Percentiles rank a stretch among this genome's conserved stretches.
These are phyloP conservation scores for Leptinotarsa tumamoca DNA, from an alignment of 2,888 invertebrate species.

Conservation along the genomic window DNA sequence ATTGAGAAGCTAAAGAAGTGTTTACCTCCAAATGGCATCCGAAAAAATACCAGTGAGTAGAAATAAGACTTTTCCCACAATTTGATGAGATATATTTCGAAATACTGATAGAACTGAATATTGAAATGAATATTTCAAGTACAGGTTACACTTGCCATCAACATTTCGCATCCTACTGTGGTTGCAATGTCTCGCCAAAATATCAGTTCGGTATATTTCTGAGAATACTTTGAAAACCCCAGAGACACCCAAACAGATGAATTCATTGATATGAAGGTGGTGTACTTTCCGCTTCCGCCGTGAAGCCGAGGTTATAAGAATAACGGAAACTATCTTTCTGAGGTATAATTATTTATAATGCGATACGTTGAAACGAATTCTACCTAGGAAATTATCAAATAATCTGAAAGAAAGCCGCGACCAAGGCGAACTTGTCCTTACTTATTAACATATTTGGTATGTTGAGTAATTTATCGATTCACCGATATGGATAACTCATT, in stretches of 20 bases:
- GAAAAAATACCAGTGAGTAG: too few species aligned
- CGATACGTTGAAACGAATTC: neutral
- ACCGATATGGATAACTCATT: neutral
- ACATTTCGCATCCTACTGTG: too few species aligned
- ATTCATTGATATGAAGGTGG: neutral
- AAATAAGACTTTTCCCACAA: too few species aligned
- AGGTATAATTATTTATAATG: neutral
- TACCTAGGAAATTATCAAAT: slow-evolving; percentile 29
- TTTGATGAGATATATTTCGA: too few species aligned
- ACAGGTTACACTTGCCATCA: too few species aligned
- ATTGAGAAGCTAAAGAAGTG: too few species aligned
- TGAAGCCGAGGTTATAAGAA: neutral
- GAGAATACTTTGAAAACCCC: neutral
- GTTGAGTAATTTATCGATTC: slow-evolving; percentile 8
- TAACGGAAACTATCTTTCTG: neutral
- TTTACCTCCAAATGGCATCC: too few species aligned
- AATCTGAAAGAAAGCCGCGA: slow-evolving; percentile 37
- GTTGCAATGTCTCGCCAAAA: too few species aligned
- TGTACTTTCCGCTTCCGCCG: neutral
- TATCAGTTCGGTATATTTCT: too few species aligned
- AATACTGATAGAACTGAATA: too few species aligned
- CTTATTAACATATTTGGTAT: slow-evolving; percentile 1
- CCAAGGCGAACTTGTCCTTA: slow-evolving; percentile 38
- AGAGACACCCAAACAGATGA: neutral
- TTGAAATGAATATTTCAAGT: too few species aligned